phyloP scores from a whole-genome alignment of 1,140 invertebrate genomes.

The Drosophila obscura region DNA sequence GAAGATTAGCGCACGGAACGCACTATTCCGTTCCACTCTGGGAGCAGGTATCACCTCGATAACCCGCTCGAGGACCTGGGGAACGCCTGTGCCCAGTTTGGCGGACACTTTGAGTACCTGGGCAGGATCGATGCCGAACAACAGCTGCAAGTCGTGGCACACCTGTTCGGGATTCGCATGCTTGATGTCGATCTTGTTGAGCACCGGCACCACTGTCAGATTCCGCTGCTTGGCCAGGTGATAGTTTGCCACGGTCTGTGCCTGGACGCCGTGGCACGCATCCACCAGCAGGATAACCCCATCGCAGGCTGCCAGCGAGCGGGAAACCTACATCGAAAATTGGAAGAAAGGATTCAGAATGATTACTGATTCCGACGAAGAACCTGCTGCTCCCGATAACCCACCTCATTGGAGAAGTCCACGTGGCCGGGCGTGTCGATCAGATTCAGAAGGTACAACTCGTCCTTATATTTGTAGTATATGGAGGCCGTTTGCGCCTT shows the following conservation, averaged over 20 bases:
- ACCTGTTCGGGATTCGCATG: constrained; percentile 94
- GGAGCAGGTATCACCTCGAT: constrained; percentile 93
- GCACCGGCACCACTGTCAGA: constrained; percentile 93
- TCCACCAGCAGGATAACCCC: constrained; percentile 97
- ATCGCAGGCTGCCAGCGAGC: constrained; percentile 96
- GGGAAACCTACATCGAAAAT: constrained; percentile 85
- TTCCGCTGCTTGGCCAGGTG: constrained; percentile 94
- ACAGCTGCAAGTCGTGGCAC: constrained; percentile 89
- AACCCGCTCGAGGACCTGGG: constrained; percentile 90
- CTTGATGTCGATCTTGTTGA: constrained; percentile 99
- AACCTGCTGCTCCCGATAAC: background rate
- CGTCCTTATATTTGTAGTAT: constrained; percentile 88
- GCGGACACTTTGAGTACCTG: constrained; percentile 93
- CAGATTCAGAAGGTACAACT: constrained; percentile 94
- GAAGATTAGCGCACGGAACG: constrained; percentile 93
- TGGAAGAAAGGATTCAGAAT: no score
- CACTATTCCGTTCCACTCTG: constrained; percentile 85
- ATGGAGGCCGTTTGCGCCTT: constrained; percentile 98
- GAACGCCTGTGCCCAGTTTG: constrained; percentile 93
- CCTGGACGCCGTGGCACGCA: constrained; percentile 98
- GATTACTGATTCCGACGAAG: background rate
- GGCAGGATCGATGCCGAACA: constrained; percentile 92
- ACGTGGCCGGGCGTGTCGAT: constrained; percentile 99
- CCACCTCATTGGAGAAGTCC: constrained; percentile 98
- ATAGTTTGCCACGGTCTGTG: constrained; percentile 99